Conservation (phyloP, 2,113 vertebrate genomes). For the Gadus macrocephalus region DNA sequence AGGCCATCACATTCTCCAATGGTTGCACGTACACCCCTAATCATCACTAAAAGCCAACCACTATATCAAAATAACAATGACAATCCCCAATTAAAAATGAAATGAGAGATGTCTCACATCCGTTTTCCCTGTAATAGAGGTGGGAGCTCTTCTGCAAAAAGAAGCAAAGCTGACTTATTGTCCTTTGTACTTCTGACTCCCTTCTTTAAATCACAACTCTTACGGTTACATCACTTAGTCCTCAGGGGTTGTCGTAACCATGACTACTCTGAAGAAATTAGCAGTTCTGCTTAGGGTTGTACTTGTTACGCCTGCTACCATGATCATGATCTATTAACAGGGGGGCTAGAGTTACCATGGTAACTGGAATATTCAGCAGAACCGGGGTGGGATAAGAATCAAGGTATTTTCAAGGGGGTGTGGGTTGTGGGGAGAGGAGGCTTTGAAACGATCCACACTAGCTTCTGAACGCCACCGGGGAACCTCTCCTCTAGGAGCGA, state of each 20-base stretch:
- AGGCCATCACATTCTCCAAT: no score
- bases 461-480: neutral
- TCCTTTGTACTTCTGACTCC: constrained; percentile 27
- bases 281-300: constrained; percentile 59
- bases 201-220: constrained; percentile 47
- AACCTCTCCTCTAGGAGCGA: neutral
- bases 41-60: no score
- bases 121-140: no score
- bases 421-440: no score
- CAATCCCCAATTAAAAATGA: no score
- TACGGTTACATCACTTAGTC: constrained; percentile 64
- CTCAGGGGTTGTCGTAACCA: constrained; percentile 65
- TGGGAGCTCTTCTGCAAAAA: neutral
- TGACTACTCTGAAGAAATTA: constrained; percentile 53
- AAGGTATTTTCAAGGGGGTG: constrained; percentile 35
- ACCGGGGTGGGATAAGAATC: constrained; percentile 26
- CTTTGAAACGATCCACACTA: no score
- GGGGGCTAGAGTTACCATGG: constrained; percentile 58
- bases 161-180: constrained; percentile 3
- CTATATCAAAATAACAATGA: no score
- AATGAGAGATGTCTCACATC: no score
- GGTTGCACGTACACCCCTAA: no score
- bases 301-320: constrained; percentile 54
- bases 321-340: constrained; percentile 44
- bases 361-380: constrained; percentile 52